Evolutionary conservation across 1,140 invertebrate genomes (phyloP), one percentile per base, ranked within the genome.

Genomic region (Drosophila teissieri): DNA sequence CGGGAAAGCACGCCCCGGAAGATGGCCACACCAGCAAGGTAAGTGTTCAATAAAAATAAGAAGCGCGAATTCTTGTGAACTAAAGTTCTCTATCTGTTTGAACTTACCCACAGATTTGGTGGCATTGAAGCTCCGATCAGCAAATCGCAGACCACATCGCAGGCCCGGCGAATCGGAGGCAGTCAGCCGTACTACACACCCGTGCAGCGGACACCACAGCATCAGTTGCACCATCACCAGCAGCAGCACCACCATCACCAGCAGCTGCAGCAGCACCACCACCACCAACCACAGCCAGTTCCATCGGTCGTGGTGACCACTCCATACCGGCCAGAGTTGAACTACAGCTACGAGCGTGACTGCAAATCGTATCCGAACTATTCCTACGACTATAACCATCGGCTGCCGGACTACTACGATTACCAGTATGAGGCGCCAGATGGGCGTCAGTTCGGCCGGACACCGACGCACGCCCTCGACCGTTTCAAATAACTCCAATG

Each of bases 281-380:
- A 39, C 51, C 72, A 55, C 17, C 27, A 15, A 1, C 22, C 75
- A 31, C 69, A 73, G 54, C 4, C 74, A 24, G n/a, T 73, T 49
- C 22, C 17, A 8, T 19, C 51, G 17, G 15, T 15, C 0, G 4
- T 49, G 7, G 24, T 15, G 8, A 49, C 46, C 1, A 49, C 46
- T 58, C 90, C 90, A 0, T 91, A 91, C 56, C 90, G 89, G 8
- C 91, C 91, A 8, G 91, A 92, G 58, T 17, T 91, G 44, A 91
- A 91, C 48, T 75, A 90, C 42, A 79, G 72, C 14, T 92, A 91
- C 54, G 89, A 91, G 55, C 82, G 91, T 0, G 91, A 92, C 49
- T 92, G 90, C 39, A 92, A 91, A 48, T 92, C 91, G 31, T 92
- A 92, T 79, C 91, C 91, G 44, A 91, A 92, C 31, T 92, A 92